phyloP scores from a whole-genome alignment of 2,113 vertebrate genomes.

The Nyctibius bracteatus region DNA sequence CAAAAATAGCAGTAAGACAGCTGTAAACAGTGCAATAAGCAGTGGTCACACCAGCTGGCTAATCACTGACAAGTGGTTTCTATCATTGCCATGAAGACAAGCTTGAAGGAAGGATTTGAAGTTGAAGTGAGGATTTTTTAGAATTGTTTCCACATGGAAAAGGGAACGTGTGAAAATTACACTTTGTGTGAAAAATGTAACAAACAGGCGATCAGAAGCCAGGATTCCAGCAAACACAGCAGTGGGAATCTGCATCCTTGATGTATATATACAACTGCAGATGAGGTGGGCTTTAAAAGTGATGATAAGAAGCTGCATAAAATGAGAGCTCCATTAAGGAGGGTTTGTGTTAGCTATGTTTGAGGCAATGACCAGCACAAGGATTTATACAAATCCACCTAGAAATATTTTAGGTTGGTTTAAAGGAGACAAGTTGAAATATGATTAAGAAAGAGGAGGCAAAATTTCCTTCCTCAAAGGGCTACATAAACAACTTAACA shows the following conservation, averaged over 20 bases:
- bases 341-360: not conserved
- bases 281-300: not conserved
- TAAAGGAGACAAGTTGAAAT: not conserved
- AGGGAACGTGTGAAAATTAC: not conserved
- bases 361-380: not conserved
- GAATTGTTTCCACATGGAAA: not conserved
- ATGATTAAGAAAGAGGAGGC: not conserved
- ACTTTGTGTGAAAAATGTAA: not conserved
- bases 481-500: not conserved
- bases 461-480: not conserved
- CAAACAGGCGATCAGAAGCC: not conserved
- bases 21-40: slow-evolving; percentile 34
- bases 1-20: slow-evolving; percentile 53
- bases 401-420: not conserved
- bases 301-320: not conserved
- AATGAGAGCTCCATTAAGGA: not conserved
- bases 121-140: not conserved
- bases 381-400: not conserved
- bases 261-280: not conserved
- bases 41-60: slow-evolving; percentile 57
- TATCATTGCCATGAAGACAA: not conserved
- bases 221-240: not conserved
- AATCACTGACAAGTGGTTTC: slow-evolving; percentile 44
- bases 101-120: slow-evolving; percentile 28
- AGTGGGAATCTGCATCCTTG: not conserved